A percentile compares a stretch with the other conserved stretches of the same genome.
phyloP scores from a whole-genome alignment of 2,888 invertebrate genomes.

The Pseudococcus longispinus region DNA sequence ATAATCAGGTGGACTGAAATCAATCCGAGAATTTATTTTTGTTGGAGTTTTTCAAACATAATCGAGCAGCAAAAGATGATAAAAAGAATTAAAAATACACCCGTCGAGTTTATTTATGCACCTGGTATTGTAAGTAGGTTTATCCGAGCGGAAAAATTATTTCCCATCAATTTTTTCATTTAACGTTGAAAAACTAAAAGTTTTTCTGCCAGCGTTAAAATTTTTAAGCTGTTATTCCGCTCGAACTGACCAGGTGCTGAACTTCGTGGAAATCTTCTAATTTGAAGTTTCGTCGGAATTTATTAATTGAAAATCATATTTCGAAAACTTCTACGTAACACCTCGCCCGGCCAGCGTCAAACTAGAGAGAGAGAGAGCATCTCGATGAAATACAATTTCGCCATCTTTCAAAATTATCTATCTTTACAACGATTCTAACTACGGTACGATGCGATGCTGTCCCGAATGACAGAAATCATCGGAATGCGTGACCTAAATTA shows the following conservation, averaged over 20 bases:
- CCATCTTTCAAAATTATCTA: background rate
- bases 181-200: slow-evolving; percentile 1
- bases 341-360: background rate
- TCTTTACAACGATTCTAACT: background rate
- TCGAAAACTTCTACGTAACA: background rate
- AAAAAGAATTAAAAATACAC: slow-evolving; percentile 7
- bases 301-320: slow-evolving; percentile 34
- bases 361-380: background rate
- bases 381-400: background rate
- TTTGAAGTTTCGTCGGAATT: slow-evolving; percentile 3
- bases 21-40: background rate
- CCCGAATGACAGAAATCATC: background rate
- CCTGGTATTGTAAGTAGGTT: slow-evolving; percentile 7
- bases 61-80: slow-evolving; percentile 12
- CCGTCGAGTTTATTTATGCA: slow-evolving; percentile 7
- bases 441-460: background rate
- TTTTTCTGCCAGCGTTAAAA: background rate
- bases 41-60: background rate
- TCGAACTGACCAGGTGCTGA: slow-evolving; percentile 8
- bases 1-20: background rate
- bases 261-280: background rate
- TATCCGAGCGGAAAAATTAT: slow-evolving; percentile 3
- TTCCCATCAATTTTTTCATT: slow-evolving; percentile 31
- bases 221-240: background rate
- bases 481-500: background rate